Evolutionary conservation across 2,797 vertebrate genomes (phyloP).

Genomic region (Coregonus suidteri): DNA sequence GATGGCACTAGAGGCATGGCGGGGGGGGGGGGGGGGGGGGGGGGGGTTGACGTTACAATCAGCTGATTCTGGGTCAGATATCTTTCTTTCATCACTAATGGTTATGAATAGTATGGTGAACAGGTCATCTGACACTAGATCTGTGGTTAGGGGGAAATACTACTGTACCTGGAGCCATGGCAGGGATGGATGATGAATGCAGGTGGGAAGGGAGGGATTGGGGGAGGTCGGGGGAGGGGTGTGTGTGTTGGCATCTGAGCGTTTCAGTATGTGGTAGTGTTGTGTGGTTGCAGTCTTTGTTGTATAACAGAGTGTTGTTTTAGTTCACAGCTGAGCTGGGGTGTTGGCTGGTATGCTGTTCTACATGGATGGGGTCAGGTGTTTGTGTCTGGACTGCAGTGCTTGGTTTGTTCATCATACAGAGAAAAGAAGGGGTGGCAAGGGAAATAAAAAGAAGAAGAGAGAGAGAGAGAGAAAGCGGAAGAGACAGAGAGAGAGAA

Average conservation of each 20-base stretch:
- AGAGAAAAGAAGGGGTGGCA: background rate
- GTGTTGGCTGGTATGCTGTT: background rate
- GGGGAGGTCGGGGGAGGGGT: slow-evolving; percentile 8
- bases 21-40: too few relatives aligned
- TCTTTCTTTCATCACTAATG: background rate
- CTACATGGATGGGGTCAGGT: background rate
- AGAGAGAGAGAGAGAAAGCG: background rate
- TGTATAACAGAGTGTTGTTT: background rate
- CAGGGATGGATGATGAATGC: slow-evolving; percentile 43
- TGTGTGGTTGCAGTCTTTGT: slow-evolving; percentile 22
- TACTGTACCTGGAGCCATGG: slow-evolving; percentile 1
- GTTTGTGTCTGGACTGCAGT: background rate
- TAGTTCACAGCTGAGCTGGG: background rate
- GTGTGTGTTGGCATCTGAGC: slow-evolving; percentile 42
- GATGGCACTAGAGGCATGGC: slow-evolving; percentile 47
- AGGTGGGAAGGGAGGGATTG: slow-evolving; percentile 26
- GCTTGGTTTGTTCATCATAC: background rate
- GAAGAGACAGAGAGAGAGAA: background rate
- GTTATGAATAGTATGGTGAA: background rate
- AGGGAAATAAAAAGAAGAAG: background rate
- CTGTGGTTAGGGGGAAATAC: background rate
- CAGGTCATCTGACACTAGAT: background rate
- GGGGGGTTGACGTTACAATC: background rate
- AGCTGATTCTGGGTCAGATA: background rate
- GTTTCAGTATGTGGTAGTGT: slow-evolving; percentile 29